These are phyloP conservation scores for Tiaroga cobitis DNA, from an alignment of 2,797 vertebrate species.

Conservation along the genomic window DNA sequence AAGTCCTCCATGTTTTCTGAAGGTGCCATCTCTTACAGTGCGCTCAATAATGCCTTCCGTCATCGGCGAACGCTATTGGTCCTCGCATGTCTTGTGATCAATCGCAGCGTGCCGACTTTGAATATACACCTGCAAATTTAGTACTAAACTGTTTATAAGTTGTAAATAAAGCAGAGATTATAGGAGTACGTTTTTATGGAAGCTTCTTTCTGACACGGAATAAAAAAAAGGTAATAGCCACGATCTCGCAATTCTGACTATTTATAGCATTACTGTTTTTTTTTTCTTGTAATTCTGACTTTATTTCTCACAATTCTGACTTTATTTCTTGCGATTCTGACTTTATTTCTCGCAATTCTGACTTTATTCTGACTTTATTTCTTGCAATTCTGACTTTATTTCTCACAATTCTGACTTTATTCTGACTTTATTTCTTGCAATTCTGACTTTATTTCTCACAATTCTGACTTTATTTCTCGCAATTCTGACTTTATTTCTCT, in stretches of 20 bases:
- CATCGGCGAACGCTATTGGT: neutral
- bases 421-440: rapidly evolving
- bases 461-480: too few relatives aligned
- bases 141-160: neutral
- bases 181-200: neutral
- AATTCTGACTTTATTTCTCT: neutral
- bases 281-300: rapidly evolving
- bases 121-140: neutral
- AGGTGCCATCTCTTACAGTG: neutral
- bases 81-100: neutral
- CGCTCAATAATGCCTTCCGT: neutral
- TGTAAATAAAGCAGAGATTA: neutral
- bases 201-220: neutral
- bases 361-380: neutral
- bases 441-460: too few relatives aligned
- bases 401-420: too few relatives aligned
- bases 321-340: too few relatives aligned
- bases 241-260: neutral
- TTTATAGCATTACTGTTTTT: too few relatives aligned
- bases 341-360: neutral
- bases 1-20: too few relatives aligned
- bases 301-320: too few relatives aligned
- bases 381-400: neutral
- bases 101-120: neutral
- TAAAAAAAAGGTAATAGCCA: neutral